Evolutionary conservation across 2,888 invertebrate species (phyloP).

Genomic region (Sialis fuliginosa): DNA sequence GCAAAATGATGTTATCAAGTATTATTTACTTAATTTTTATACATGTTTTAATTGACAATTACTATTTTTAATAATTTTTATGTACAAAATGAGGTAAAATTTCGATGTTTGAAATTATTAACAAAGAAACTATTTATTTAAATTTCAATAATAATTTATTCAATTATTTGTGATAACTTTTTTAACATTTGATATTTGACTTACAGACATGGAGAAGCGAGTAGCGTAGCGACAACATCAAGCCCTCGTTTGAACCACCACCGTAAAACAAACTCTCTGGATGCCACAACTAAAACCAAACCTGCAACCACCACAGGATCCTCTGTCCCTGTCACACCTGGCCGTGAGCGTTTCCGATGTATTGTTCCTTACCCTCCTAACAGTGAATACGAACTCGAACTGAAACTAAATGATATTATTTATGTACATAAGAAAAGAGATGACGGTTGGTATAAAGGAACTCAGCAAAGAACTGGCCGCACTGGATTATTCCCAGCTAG

Average conservation of each 20-base stretch:
- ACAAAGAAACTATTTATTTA: too few species aligned
- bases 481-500: conserved; percentile 91
- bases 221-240: background rate
- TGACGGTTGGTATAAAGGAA: conserved; percentile 93
- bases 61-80: too few species aligned
- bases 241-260: conserved; percentile 35
- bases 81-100: too few species aligned
- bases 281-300: conserved; percentile 35
- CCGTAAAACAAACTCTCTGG: conserved; percentile 69
- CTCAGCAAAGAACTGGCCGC: conserved; percentile 72
- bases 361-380: conserved; percentile 90
- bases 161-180: background rate
- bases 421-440: conserved; percentile 82
- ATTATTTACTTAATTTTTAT: too few species aligned
- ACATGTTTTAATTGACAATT: too few species aligned
- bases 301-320: conserved; percentile 19
- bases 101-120: too few species aligned
- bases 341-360: conserved; percentile 55
- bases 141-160: too few species aligned
- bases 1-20: too few species aligned
- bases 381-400: conserved; percentile 78
- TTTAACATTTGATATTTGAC: background rate
- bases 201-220: background rate
- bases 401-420: conserved; percentile 80
- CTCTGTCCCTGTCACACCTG: conserved; percentile 7